phyloP scores from a whole-genome alignment of 37 sponge, comb jelly and placozoan genomes.

The Theonella swinhoei region DNA sequence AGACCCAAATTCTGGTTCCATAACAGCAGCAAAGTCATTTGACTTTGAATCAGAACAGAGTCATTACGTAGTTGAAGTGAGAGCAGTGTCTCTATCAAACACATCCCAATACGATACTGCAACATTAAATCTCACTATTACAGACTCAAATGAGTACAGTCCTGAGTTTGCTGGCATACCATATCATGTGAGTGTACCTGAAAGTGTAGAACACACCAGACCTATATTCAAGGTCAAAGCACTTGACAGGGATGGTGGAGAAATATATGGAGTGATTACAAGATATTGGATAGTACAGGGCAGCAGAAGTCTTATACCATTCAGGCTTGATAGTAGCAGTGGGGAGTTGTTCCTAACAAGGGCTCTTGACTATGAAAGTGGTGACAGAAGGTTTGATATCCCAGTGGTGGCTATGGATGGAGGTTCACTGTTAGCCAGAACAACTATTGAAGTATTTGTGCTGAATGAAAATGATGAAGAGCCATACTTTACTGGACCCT shows the following conservation, averaged over 20 bases:
- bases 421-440: conserved; percentile 38
- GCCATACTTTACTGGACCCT: conserved; percentile 31
- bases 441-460: conserved; percentile 28
- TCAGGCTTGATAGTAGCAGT: conserved; percentile 9
- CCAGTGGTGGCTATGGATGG: conserved; percentile 55
- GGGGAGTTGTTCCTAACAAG: conserved; percentile 33
- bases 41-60: conserved; percentile 22
- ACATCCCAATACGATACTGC: conserved; percentile 1
- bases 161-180: conserved; percentile 34
- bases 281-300: conserved; percentile 11
- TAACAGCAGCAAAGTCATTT: conserved; percentile 19
- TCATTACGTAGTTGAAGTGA: conserved; percentile 22
- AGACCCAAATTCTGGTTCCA: conserved; percentile 26
- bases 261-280: conserved; percentile 25
- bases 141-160: conserved; percentile 49
- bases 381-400: conserved; percentile 4
- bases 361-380: conserved; percentile 46
- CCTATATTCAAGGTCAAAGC: conserved; percentile 34
- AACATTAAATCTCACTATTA: conserved; percentile 14
- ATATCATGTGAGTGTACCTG: conserved; percentile 36
- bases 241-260: conserved; percentile 43
- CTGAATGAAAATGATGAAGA: conserved; percentile 42
- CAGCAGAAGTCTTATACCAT: conserved; percentile 25
- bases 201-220: conserved; percentile 5
- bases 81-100: conserved; percentile 2